Evolutionary conservation across 2,888 invertebrate genomes (phyloP), one percentile per base, ranked within the genome.

Genomic region (Eurytoma californica): DNA sequence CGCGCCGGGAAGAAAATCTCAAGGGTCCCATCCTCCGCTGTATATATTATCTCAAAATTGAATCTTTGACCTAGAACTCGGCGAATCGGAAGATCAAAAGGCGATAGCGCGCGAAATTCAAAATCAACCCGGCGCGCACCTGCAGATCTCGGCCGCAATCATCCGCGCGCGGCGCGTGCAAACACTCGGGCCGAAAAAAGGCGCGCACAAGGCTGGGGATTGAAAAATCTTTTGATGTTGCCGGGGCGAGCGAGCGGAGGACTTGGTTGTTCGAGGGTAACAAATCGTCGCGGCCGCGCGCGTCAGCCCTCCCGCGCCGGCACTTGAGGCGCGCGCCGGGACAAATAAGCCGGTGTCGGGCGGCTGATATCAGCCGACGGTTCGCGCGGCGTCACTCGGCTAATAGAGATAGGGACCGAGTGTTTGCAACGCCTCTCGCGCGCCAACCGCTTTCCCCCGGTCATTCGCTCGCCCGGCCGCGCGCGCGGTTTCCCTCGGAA

Each of bases 391-490:
- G 87, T 88, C 87, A 85, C 85, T 88, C 83, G 84, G 88, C 88
- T 89, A 89, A 89, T 90, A 88, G 88, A 89, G 88, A 89, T 88
- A 89, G 86, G 87, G 9, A 86, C 86, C 89, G 88, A 87, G 88
- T 90, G 88, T 85, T 83, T 81, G 82, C 83, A 75, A 82, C 79
- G 80, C 83, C 74, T 80, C 83, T 24, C 30, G 24, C 58, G 20
- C 16, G 83, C 82, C 30, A 9, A 9, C 39, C 39, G 9, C 9
- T 9, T 82, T 83, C 39, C 83, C 84, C 83, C 86, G 83, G 82
- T 83, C 83, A 80, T 75, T 82, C 80, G 80, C 81, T 9, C 39
- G 39, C 39, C 47, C n/a, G 55, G 61, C 55, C 76, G 90, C 7
- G 9, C 91, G 30, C 91, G 47, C 65, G 47, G 28, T 3, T 39